Evolutionary conservation across 1,140 invertebrate genomes (phyloP).

Genomic region (Lineus longissimus): DNA sequence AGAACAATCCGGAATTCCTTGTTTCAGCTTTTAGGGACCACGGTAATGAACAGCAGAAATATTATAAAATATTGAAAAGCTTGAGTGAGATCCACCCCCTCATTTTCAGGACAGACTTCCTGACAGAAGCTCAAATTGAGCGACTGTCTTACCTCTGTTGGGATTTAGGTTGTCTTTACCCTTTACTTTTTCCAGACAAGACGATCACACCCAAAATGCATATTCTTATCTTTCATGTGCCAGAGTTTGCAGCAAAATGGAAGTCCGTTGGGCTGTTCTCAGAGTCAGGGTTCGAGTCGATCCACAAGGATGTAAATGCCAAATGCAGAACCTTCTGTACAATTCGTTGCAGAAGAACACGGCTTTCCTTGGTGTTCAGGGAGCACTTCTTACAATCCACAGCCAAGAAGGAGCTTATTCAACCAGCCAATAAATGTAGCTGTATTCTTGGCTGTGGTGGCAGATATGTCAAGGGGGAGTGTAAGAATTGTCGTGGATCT

Average conservation of each 20-base stretch:
- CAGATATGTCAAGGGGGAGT: too few species aligned
- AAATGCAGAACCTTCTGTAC: background rate
- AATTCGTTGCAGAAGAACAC: background rate
- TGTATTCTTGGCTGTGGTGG: too few species aligned
- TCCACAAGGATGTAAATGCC: background rate
- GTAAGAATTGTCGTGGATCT: too few species aligned
- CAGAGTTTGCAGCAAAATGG: background rate
- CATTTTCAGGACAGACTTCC: background rate
- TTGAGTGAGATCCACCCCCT: too few species aligned
- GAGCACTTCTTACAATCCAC: too few species aligned
- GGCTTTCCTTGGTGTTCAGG: too few species aligned
- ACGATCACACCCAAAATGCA: constrained; percentile 1
- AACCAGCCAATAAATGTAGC: too few species aligned
- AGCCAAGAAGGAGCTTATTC: too few species aligned
- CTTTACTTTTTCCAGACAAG: background rate
- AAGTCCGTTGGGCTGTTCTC: background rate
- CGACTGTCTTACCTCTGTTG: background rate
- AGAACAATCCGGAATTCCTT: background rate
- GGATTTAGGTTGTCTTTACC: background rate
- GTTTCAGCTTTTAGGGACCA: too few species aligned
- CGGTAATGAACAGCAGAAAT: too few species aligned
- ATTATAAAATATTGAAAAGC: too few species aligned
- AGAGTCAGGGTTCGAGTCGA: background rate
- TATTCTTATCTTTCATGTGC: background rate
- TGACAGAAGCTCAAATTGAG: background rate